Evolutionary conservation across 2,797 vertebrate species (phyloP).

Genomic region (Scarus forsteni): DNA sequence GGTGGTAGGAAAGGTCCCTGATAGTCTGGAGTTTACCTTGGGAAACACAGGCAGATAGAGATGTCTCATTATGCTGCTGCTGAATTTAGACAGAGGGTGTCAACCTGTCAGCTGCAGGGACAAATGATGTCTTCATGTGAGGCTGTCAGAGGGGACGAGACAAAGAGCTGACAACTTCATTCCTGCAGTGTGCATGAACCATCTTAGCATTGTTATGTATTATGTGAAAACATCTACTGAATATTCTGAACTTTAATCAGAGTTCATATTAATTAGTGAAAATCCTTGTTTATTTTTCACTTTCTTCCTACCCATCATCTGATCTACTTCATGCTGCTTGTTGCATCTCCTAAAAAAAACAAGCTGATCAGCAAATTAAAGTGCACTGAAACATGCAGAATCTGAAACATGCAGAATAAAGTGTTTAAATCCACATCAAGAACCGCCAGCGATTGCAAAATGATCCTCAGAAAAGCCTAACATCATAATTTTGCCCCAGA

Average conservation of each 20-base stretch:
- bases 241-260: neutral
- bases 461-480: no score
- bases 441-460: no score
- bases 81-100: conserved; percentile 74
- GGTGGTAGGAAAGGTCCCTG: conserved; percentile 52
- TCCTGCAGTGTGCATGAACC: neutral
- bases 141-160: conserved; percentile 33
- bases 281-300: no score
- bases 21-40: conserved; percentile 66
- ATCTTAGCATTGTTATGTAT: neutral
- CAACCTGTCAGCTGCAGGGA: conserved; percentile 52
- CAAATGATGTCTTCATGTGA: conserved; percentile 60
- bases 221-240: neutral
- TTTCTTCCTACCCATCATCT: no score
- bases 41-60: conserved; percentile 58
- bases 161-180: conserved; percentile 3
- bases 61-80: conserved; percentile 66
- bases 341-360: no score
- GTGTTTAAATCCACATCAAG: no score
- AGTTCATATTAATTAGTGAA: neutral
- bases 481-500: no score
- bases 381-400: no score
- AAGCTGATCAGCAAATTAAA: no score
- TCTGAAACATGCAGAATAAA: no score
- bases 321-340: no score